Evolutionary conservation across 2,888 invertebrate genomes (phyloP).

Genomic region (Epistrophe eligans): DNA sequence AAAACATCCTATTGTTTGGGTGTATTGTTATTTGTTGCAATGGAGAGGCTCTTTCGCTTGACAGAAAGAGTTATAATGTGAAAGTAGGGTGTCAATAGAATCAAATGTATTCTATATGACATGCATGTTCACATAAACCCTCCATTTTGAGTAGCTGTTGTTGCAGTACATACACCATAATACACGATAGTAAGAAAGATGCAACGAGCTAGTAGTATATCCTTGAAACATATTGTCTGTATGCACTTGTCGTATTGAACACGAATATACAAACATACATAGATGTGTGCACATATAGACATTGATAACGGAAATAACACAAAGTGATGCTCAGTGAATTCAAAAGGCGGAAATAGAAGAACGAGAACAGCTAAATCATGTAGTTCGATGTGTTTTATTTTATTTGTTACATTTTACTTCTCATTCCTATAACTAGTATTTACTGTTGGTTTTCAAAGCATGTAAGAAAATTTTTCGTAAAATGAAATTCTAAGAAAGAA

Average conservation of each 20-base stretch:
- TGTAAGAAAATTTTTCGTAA: background rate
- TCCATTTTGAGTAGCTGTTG: conserved; percentile 61
- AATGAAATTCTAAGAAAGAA: background rate
- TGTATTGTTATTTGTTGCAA: conserved; percentile 60
- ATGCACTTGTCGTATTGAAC: conserved; percentile 1
- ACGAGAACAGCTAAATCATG: conserved; percentile 23
- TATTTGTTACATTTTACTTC: background rate
- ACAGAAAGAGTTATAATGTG: conserved; percentile 46
- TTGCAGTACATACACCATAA: conserved; percentile 6
- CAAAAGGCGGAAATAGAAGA: conserved; percentile 54
- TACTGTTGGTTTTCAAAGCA: background rate
- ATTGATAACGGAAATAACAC: conserved; percentile 61
- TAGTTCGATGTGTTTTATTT: conserved; percentile 26
- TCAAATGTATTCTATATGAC: conserved; percentile 36
- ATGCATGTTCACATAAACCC: conserved; percentile 40
- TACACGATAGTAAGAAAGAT: conserved; percentile 30
- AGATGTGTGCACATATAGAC: conserved; percentile 1
- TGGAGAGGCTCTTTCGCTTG: conserved; percentile 36
- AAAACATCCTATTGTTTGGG: conserved; percentile 55
- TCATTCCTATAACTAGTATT: background rate
- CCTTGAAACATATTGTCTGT: conserved; percentile 63
- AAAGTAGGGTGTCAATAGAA: conserved; percentile 61
- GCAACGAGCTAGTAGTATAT: conserved; percentile 33
- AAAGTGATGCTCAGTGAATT: conserved; percentile 52
- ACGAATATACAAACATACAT: background rate